Conservation (phyloP, 2,113 vertebrate genomes). For the Myxocyprinus asiaticus region DNA sequence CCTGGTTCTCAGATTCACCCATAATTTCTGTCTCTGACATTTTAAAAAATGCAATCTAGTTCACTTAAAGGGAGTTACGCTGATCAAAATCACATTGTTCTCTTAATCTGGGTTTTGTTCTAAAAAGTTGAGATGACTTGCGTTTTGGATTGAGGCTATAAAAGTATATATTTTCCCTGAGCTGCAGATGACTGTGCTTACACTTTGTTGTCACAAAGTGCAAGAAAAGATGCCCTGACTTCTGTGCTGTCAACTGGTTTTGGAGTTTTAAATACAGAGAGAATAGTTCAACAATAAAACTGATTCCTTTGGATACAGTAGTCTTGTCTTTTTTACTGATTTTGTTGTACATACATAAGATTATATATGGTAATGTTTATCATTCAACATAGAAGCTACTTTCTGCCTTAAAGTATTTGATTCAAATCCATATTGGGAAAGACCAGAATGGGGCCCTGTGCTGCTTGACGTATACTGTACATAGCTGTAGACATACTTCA, state of each 20-base stretch:
- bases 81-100: background rate
- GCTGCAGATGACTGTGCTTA: conserved; percentile 33
- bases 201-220: background rate
- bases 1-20: background rate
- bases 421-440: background rate
- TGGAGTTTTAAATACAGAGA: conserved; percentile 61
- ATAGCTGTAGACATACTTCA: background rate
- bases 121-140: background rate
- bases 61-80: background rate
- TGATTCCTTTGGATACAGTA: conserved; percentile 36
- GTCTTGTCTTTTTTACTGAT: conserved; percentile 31
- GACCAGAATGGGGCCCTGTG: background rate
- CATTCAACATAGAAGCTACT: background rate
- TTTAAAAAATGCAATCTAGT: background rate
- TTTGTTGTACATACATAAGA: background rate
- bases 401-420: background rate
- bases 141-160: background rate
- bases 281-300: conserved; percentile 52
- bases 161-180: background rate
- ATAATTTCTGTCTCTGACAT: background rate
- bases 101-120: background rate
- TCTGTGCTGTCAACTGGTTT: conserved; percentile 68
- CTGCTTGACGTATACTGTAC: background rate
- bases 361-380: background rate
- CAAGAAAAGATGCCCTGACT: conserved; percentile 47